Conservation (phyloP, 2,113 vertebrate species). For the Microcebus jonahi region DNA sequence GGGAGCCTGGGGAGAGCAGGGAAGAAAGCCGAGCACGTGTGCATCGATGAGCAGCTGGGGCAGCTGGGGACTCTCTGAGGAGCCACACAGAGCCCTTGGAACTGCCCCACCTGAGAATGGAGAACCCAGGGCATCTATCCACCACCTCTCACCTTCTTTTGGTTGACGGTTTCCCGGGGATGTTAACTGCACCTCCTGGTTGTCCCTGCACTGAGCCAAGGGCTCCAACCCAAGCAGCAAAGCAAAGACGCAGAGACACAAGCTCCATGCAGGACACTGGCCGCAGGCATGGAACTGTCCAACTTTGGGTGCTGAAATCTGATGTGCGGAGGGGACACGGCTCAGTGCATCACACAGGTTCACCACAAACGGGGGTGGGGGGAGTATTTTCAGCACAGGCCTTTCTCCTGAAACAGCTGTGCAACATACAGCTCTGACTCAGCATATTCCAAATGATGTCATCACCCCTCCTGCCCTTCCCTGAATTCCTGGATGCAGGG, state of each 20-base stretch:
- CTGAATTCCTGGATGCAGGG: background rate
- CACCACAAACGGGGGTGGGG: background rate
- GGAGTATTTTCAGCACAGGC: background rate
- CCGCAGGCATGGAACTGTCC: background rate
- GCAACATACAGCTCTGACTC: too few species aligned
- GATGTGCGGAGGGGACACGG: fast-evolving
- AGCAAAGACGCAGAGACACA: background rate
- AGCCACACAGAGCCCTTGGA: background rate
- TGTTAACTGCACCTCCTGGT: background rate
- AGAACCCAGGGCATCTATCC: background rate
- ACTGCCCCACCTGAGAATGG: background rate
- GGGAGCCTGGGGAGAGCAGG: fast-evolving
- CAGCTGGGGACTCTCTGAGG: background rate
- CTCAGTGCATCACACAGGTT: background rate
- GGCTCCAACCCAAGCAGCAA: background rate
- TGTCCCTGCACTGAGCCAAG: background rate
- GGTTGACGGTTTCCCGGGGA: background rate
- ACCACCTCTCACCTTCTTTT: fast-evolving
- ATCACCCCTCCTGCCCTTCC: background rate
- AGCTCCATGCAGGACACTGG: fast-evolving
- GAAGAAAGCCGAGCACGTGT: too few species aligned
- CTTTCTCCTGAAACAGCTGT: background rate
- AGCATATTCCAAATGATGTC: fast-evolving
- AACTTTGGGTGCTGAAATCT: background rate
- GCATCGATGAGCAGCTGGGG: background rate